These are phyloP conservation scores for Conopomorpha cramerella DNA, from an alignment of 1,140 invertebrate genomes.

Conservation along the genomic window DNA sequence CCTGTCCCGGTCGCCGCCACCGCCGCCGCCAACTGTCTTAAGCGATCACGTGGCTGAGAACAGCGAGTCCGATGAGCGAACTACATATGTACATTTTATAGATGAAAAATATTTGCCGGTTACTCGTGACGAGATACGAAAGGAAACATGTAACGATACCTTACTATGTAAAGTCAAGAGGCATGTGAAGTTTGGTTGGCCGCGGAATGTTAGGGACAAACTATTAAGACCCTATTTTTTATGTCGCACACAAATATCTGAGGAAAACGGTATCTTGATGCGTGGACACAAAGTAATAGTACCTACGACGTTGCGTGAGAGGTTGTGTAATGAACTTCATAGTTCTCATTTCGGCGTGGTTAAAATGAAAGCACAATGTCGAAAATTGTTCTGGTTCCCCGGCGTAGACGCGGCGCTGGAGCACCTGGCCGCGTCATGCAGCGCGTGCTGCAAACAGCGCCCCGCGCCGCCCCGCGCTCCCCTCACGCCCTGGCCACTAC, in stretches of 20 bases:
- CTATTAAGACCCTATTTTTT: slow-evolving; percentile 1
- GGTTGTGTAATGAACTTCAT: slow-evolving; percentile 20
- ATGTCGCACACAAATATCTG: slow-evolving; percentile 1
- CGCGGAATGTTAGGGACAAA: background rate
- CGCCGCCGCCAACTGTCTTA: too few relatives aligned
- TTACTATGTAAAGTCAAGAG: background rate
- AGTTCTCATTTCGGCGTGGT: slow-evolving; percentile 34
- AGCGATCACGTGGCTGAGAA: background rate
- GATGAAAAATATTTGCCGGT: background rate
- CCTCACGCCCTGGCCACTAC: slow-evolving; percentile 11
- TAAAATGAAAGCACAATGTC: slow-evolving; percentile 37
- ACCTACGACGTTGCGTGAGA: background rate
- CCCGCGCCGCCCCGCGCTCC: slow-evolving; percentile 1
- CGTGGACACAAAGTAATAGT: slow-evolving; percentile 3
- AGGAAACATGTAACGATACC: background rate
- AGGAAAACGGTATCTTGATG: slow-evolving; percentile 4
- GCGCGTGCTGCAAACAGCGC: background rate
- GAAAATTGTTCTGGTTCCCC: slow-evolving; percentile 44
- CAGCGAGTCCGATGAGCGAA: background rate
- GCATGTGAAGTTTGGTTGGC: slow-evolving; percentile 3
- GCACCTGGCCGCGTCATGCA: slow-evolving; percentile 2
- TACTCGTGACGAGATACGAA: background rate
- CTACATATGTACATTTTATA: slow-evolving; percentile 4
- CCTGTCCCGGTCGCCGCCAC: background rate
- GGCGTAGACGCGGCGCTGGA: slow-evolving; percentile 42